Percentiles rank a stretch among this genome's conserved stretches.
phyloP scores from a whole-genome alignment of 2,888 invertebrate genomes.

The Xanthia togata region DNA sequence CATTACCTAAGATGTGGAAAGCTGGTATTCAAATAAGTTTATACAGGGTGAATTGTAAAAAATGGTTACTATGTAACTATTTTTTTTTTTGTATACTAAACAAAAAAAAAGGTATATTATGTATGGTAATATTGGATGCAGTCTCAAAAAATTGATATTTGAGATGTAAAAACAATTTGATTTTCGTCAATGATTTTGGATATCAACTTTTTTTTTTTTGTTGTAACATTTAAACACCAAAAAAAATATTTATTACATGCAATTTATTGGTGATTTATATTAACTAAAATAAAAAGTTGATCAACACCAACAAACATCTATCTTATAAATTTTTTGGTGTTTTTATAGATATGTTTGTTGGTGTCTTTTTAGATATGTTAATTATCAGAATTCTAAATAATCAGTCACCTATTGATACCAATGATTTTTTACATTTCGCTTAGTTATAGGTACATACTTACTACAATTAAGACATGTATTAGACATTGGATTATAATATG shows the following conservation, averaged over 20 bases:
- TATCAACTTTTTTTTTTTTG: too few species aligned
- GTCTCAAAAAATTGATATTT: not conserved
- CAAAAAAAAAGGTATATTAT: too few species aligned
- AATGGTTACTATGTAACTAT: not conserved
- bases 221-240: too few species aligned
- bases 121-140: not conserved
- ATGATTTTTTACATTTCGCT: not conserved
- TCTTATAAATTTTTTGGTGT: too few species aligned
- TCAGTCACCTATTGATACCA: not conserved
- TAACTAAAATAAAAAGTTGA: too few species aligned
- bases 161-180: too few species aligned
- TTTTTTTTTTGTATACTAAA: not conserved
- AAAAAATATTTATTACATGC: too few species aligned
- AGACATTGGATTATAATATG: not conserved
- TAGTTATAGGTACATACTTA: not conserved
- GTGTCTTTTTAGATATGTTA: too few species aligned
- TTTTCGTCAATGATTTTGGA: too few species aligned
- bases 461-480: not conserved
- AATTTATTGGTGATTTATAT: too few species aligned
- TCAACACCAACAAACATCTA: too few species aligned
- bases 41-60: not conserved
- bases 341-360: too few species aligned
- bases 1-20: not conserved
- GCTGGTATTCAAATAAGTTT: not conserved
- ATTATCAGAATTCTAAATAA: not conserved